Evolutionary conservation across 2,113 vertebrate genomes (phyloP), one percentile per base, ranked within the genome.

Genomic region (Lepisosteus osseus): DNA sequence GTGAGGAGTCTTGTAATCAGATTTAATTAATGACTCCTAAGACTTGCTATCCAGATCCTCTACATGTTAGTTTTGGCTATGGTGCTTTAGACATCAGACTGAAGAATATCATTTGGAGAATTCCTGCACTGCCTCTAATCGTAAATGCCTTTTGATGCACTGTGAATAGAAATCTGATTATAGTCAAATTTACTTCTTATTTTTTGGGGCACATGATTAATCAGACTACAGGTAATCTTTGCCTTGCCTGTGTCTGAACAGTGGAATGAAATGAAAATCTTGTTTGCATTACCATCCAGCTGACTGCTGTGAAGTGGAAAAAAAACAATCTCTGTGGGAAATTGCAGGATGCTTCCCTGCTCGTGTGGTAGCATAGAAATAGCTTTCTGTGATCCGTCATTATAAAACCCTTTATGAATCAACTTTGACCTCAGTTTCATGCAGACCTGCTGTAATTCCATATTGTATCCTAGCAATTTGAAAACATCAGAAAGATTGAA

Each of bases 271-370:
- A 59, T 59, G 57, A 6, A 59, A 59, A 59, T n/a, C 12, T 8
- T 59, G 57, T 59, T 15, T 7, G 12, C 14, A 59, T 59, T 59
- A 59, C 57, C 57, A 59, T 59, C 57, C 57, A 59, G 57, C 57
- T 59, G 57, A 59, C 57, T 59, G 57, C 57, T 59, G 57, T 59
- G 57, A 6, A 59, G 14, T 59, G 57, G 7, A 59, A 59, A 29
- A 29, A 59, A 59, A 59, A 59, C 12, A n/a, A 59, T 59, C 57
- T 59, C 57, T 6, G 57, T 59, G 57, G n/a, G 57, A 59, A 59
- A 59, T 59, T 59, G 57, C 57, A 59, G 12, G 57, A 59, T n/a
- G 9, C 57, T 59, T 59, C 57, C 11, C 57, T n/a, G 57, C 57
- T 11, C 57, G 2, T 11, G 57, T n/a, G 14, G 57, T 59, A 6